Conservation (phyloP, 2,888 invertebrate genomes). For the Liodrosophila aerea region DNA sequence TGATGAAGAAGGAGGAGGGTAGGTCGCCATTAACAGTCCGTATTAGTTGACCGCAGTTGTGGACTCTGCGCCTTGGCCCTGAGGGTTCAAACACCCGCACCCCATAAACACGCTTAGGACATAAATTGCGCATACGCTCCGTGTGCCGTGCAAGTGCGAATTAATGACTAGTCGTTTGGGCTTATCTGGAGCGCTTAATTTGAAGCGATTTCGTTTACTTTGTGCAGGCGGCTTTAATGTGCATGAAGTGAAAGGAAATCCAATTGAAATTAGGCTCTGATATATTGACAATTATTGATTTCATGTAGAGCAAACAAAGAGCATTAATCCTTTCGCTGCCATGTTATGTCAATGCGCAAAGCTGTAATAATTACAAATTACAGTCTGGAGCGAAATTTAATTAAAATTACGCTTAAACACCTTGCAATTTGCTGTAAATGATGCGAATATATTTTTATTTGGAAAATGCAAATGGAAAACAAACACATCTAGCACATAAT, state of each 20-base stretch:
- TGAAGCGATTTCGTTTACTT: conserved; percentile 48
- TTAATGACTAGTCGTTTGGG: conserved; percentile 56
- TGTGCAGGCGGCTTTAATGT: conserved; percentile 34
- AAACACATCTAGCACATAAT: conserved; percentile 1
- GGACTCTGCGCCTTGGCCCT: conserved; percentile 50
- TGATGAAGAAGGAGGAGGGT: neutral
- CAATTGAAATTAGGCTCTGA: conserved; percentile 43
- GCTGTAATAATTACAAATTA: conserved; percentile 51
- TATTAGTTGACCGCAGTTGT: conserved; percentile 49
- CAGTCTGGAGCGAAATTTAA: conserved; percentile 46
- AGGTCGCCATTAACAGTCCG: conserved; percentile 44
- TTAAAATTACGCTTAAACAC: conserved; percentile 36
- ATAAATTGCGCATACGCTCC: conserved; percentile 29
- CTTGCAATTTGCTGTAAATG: conserved; percentile 2
- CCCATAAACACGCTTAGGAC: conserved; percentile 3
- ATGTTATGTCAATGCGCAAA: conserved; percentile 17
- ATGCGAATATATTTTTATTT: neutral
- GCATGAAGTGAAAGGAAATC: conserved; percentile 44
- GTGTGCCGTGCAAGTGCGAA: conserved; percentile 35
- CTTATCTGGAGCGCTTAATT: conserved; percentile 64
- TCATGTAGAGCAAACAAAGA: conserved; percentile 32
- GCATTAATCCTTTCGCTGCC: conserved; percentile 20
- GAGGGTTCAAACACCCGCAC: conserved; percentile 15
- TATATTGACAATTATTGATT: conserved; percentile 47
- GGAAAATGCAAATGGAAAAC: conserved; percentile 1